phyloP scores from a whole-genome alignment of 2,888 invertebrate genomes.

The Micoletzkya japonica region DNA sequence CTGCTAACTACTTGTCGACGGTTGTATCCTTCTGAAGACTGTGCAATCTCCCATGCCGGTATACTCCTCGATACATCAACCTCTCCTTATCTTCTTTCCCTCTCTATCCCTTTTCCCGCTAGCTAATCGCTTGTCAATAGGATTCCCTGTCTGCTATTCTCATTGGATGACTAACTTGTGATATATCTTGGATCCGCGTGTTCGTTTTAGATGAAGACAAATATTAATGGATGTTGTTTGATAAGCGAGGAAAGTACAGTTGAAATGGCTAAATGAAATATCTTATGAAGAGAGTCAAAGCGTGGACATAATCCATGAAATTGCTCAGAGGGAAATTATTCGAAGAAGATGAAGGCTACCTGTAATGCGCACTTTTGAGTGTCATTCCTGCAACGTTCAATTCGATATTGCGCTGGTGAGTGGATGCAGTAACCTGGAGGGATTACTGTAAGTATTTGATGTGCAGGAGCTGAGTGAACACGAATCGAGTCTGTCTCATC shows the following conservation, averaged over 20 bases:
- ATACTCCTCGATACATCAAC: neutral
- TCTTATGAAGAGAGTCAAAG: neutral
- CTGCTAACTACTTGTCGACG: no score
- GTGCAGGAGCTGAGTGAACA: constrained; percentile 22
- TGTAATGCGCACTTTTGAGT: neutral
- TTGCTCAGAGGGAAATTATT: neutral
- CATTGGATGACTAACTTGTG: constrained; percentile 27
- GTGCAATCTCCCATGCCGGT: neutral
- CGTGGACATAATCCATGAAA: neutral
- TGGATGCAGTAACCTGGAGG: neutral
- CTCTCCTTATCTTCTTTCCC: neutral
- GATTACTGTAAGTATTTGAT: neutral
- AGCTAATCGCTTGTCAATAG: neutral
- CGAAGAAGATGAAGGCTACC: neutral
- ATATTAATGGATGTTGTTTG: neutral
- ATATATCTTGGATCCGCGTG: constrained; percentile 25
- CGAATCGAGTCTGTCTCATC: constrained; percentile 12
- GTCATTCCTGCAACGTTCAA: constrained; percentile 1
- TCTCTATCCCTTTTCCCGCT: neutral
- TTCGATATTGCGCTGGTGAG: constrained; percentile 16
- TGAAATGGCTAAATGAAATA: no score
- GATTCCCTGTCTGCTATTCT: neutral
- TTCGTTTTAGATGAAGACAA: constrained; percentile 1
- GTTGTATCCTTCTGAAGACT: no score
- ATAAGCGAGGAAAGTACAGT: no score